Base-by-base conservation (phyloP, 1,140 invertebrate genomes). In the Eupristina koningsbergeri region DNA sequence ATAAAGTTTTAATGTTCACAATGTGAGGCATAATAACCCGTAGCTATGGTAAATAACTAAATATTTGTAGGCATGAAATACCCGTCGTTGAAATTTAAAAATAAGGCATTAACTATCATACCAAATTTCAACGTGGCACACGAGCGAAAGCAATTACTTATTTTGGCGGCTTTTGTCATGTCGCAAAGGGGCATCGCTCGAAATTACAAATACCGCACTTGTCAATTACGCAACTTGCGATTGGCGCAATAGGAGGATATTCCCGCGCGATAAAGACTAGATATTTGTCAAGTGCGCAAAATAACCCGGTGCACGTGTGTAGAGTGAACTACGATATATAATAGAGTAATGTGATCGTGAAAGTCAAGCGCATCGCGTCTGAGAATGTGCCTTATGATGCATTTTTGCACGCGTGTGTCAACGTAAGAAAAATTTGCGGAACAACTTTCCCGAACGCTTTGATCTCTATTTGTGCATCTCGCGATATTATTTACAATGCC, bases 301-400 rank as follows among this genome's bases (percentile, higher is more conserved):
- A 31, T 19, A 39, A 71, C 39, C 9, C 13, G 63, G 78, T 77
- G 61, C 61, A 77, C 61, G 75, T 77, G 81, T 47, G 22, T 77
- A 69, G 11, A 19, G 45, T n/a, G 8, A 0, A 26, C 31, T 26
- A 47, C 29, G n/a, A 50, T 73, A 58, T 69, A 53, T 41, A n/a
- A 76, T 84, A 84, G n/a, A n/a, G 82, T 84, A 84, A 84, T 31
- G 13, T 77, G 83, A 84, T 80, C 67, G 39, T 29, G 58, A 74
- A 75, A 79, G 67, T 58, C 34, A 74, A 80, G 69, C 77, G 82
- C 67, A 81, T 85, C 87, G 83, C 77, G 81, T 85, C 81, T 83
- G 85, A 80, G 88, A 89, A 88, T 89, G 86, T 83, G 87, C 87
- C 63, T 61, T 73, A 76, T 45, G 86, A 74, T 86, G 84, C 86